Evolutionary conservation across 2,113 vertebrate genomes (phyloP).

Genomic region (Triplophysa rosa): DNA sequence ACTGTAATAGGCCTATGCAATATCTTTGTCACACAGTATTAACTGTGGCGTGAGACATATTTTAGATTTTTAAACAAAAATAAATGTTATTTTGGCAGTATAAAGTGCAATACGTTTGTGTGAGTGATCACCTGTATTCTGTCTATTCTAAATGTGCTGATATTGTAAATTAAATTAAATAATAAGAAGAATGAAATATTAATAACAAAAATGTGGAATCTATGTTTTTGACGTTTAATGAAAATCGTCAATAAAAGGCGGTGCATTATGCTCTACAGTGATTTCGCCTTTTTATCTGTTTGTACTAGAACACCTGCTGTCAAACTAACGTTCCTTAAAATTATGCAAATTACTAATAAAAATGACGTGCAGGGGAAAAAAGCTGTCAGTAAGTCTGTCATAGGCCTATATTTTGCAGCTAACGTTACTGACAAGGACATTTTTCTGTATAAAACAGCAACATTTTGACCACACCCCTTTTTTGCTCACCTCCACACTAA

Average conservation of each 20-base stretch:
- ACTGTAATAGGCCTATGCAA: neutral
- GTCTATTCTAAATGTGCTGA: neutral
- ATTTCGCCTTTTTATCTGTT: neutral
- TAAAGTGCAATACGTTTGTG: neutral
- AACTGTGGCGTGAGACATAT: neutral
- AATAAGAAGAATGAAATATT: neutral
- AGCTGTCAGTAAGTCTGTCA: neutral
- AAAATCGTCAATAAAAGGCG: neutral
- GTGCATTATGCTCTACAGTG: neutral
- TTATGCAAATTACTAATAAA: neutral
- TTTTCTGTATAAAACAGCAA: neutral
- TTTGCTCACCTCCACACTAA: conserved; percentile 16
- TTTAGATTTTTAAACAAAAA: neutral
- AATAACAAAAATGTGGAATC: neutral
- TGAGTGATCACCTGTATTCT: neutral
- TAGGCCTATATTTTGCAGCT: neutral
- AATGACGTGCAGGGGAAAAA: neutral
- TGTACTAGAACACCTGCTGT: neutral
- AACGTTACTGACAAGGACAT: neutral
- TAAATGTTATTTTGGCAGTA: neutral
- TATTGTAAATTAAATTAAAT: neutral
- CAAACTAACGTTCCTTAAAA: neutral
- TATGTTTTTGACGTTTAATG: neutral
- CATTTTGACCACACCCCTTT: neutral
- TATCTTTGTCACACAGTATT: neutral